Conservation (phyloP, 1,140 invertebrate species). For the Drosophila kepulauana region DNA sequence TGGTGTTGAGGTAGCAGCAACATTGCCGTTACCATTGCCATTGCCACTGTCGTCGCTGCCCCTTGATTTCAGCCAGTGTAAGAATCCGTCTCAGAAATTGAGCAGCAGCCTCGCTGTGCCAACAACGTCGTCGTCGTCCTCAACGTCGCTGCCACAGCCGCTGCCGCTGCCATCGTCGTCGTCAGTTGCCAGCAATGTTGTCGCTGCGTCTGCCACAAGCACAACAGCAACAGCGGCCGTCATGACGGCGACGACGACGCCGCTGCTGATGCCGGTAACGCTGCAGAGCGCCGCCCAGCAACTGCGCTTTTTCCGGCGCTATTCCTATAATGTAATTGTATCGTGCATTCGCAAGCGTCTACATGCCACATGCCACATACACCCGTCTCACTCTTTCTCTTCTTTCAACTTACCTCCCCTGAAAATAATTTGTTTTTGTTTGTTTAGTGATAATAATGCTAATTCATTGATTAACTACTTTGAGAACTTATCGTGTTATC, state of each 20-base stretch:
- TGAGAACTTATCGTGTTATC: slow-evolving; percentile 2
- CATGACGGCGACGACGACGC: slow-evolving; percentile 33
- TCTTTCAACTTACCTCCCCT: neutral
- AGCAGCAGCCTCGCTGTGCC: slow-evolving; percentile 23
- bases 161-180: slow-evolving; percentile 11
- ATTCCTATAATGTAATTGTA: slow-evolving; percentile 85
- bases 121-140: neutral
- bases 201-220: slow-evolving; percentile 17
- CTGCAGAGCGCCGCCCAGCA: slow-evolving; percentile 78
- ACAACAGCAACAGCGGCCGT: slow-evolving; percentile 1
- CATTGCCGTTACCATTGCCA: slow-evolving; percentile 25
- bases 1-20: slow-evolving; percentile 17
- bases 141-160: neutral
- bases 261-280: slow-evolving; percentile 76
- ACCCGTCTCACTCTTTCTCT: neutral
- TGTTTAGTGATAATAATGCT: too few relatives aligned
- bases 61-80: slow-evolving; percentile 42
- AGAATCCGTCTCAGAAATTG: slow-evolving; percentile 19
- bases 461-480: too few relatives aligned
- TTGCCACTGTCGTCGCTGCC: slow-evolving; percentile 54
- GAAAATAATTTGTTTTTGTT: neutral
- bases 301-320: slow-evolving; percentile 84
- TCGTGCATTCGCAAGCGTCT: slow-evolving; percentile 79
- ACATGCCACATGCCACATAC: slow-evolving; percentile 32
- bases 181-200: slow-evolving; percentile 4